Conservation (phyloP, 2,888 invertebrate species). For the Julus scandinavius region DNA sequence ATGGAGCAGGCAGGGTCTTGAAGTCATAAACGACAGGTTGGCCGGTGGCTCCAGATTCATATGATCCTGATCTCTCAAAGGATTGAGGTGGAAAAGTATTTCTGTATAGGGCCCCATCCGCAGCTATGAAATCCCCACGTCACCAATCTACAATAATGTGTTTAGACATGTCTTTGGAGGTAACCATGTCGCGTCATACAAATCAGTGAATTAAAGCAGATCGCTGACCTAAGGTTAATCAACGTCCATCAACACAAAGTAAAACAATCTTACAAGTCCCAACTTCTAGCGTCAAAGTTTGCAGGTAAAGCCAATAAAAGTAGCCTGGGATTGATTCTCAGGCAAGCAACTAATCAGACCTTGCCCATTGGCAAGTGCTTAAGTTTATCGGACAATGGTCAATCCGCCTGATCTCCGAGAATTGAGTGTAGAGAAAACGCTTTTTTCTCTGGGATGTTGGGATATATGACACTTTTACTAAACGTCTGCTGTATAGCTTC, state of each 20-base stretch:
- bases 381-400: slow-evolving; percentile 31
- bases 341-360: background rate
- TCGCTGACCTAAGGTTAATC: background rate
- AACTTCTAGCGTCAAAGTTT: background rate
- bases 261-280: background rate
- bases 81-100: no score
- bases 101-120: no score
- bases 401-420: background rate
- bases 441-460: background rate
- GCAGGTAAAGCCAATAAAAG: slow-evolving; percentile 29
- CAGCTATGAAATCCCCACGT: no score
- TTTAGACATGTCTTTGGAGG: no score
- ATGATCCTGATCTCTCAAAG: no score
- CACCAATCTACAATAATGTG: no score
- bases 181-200: no score
- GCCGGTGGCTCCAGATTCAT: no score
- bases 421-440: background rate
- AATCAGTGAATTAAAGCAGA: no score
- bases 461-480: slow-evolving; percentile 25
- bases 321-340: background rate
- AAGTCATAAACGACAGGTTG: no score
- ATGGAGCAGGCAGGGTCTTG: no score
- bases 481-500: slow-evolving; percentile 26
- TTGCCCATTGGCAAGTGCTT: background rate
- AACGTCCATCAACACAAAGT: background rate